These are phyloP conservation scores for Gambusia yucatana DNA, from an alignment of 2,797 vertebrate species.

Conservation along the genomic window DNA sequence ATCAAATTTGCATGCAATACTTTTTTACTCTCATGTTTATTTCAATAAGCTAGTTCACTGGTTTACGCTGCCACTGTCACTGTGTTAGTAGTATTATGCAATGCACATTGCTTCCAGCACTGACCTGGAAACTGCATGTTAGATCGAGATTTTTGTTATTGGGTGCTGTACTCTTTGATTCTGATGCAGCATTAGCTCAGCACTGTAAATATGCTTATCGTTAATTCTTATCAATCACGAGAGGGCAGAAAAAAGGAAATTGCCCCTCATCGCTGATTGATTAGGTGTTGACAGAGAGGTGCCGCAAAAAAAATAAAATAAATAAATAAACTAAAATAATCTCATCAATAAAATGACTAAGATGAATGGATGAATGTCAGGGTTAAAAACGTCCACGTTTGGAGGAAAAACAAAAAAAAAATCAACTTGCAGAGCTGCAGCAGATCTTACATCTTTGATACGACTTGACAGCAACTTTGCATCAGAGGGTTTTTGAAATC, in stretches of 20 bases:
- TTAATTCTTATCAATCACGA: background rate
- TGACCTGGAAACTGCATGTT: slow-evolving; percentile 16
- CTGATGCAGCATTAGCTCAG: slow-evolving; percentile 7
- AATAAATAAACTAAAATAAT: background rate
- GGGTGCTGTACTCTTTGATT: slow-evolving; percentile 6
- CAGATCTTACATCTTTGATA: background rate
- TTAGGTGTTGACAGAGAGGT: background rate
- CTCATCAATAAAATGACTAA: background rate
- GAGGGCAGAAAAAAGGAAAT: background rate
- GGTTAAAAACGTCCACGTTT: background rate
- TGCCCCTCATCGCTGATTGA: background rate
- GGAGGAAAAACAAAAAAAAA: no score
- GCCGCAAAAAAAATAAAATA: background rate
- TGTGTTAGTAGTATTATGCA: slow-evolving; percentile 34
- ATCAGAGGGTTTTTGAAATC: slow-evolving; percentile 11
- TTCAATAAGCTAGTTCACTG: slow-evolving; percentile 35
- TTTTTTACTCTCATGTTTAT: background rate
- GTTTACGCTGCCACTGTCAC: slow-evolving; percentile 36
- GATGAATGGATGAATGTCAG: background rate
- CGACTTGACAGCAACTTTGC: slow-evolving; percentile 8
- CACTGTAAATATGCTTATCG: slow-evolving; percentile 1
- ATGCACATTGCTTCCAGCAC: slow-evolving; percentile 25
- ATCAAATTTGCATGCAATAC: background rate
- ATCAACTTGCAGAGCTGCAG: background rate
- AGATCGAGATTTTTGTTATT: slow-evolving; percentile 1